Evolutionary conservation across 2,888 invertebrate species (phyloP).

Genomic region (Chymomyza amoena): DNA sequence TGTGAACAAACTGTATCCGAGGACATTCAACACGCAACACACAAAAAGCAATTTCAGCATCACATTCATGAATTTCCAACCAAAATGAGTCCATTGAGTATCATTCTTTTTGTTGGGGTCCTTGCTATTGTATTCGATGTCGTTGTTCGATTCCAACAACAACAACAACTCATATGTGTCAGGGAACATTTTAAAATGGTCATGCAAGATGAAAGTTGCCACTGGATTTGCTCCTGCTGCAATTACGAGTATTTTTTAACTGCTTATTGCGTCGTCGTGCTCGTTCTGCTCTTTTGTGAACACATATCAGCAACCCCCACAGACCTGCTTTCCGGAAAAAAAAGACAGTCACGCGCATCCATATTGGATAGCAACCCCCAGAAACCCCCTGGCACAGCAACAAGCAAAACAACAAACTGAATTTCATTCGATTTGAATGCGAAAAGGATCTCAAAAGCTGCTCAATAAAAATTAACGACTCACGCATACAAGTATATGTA

Average conservation of each 20-base stretch:
- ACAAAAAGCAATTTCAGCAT: conserved; percentile 51
- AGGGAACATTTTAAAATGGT: conserved; percentile 8
- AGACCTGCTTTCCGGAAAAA: conserved; percentile 6
- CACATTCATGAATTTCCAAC: conserved; percentile 57
- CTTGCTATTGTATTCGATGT: conserved; percentile 26
- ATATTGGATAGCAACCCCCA: conserved; percentile 22
- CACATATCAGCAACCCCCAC: conserved; percentile 17
- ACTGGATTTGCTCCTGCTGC: conserved; percentile 51
- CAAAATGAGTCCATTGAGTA: conserved; percentile 60
- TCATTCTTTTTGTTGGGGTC: conserved; percentile 29
- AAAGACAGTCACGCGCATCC: conserved; percentile 9
- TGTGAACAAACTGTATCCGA: conserved; percentile 20
- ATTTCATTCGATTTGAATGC: conserved; percentile 72
- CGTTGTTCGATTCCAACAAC: conserved; percentile 38
- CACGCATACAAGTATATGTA: background rate
- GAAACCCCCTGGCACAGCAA: conserved; percentile 42
- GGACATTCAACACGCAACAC: conserved; percentile 26
- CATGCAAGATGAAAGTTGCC: conserved; percentile 46
- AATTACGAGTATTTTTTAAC: conserved; percentile 73
- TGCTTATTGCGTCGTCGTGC: conserved; percentile 70
- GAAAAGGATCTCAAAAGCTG: conserved; percentile 71
- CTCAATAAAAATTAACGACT: conserved; percentile 75
- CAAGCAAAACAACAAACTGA: conserved; percentile 67
- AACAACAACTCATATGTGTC: conserved; percentile 61
- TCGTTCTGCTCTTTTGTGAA: conserved; percentile 28